Conservation (phyloP, 2,888 invertebrate genomes). For the Rhabditoides inermis region DNA sequence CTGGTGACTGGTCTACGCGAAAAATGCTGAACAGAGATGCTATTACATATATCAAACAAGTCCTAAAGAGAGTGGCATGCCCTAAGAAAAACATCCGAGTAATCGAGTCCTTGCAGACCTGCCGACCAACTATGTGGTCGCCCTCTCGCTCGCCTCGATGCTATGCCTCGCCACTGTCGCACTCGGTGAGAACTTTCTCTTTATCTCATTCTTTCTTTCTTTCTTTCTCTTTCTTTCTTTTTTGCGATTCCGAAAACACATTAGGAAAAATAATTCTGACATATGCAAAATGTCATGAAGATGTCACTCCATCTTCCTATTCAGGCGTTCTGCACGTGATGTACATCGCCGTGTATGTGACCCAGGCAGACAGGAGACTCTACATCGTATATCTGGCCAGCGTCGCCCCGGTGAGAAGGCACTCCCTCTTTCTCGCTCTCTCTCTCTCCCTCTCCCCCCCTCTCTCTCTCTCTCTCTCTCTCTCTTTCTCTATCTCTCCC, state of each 20-base stretch:
- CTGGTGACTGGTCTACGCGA: no score
- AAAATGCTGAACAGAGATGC: no score
- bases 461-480: background rate
- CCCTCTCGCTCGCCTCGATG: slow-evolving; percentile 28
- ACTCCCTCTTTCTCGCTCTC: background rate
- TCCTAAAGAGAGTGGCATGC: background rate
- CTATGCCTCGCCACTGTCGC: slow-evolving; percentile 32
- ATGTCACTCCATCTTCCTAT: no score
- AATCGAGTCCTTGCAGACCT: slow-evolving; percentile 14
- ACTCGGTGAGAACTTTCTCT: no score
- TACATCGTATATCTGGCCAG: slow-evolving; percentile 40
- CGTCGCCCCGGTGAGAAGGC: slow-evolving; percentile 38
- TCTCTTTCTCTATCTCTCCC: slow-evolving; percentile 1
- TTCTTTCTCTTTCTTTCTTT: no score
- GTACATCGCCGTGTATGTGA: slow-evolving; percentile 40
- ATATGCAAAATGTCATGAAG: no score
- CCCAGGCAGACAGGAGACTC: slow-evolving; percentile 28
- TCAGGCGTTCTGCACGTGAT: slow-evolving; percentile 38
- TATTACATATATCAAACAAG: no score
- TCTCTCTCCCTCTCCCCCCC: slow-evolving; percentile 5
- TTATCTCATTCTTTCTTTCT: no score
- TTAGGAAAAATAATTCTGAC: no score
- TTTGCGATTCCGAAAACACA: no score
- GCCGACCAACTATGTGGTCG: slow-evolving; percentile 28
- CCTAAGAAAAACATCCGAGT: background rate